Base-by-base conservation (phyloP, 2,113 vertebrate genomes). In the Hystrix brachyura region DNA sequence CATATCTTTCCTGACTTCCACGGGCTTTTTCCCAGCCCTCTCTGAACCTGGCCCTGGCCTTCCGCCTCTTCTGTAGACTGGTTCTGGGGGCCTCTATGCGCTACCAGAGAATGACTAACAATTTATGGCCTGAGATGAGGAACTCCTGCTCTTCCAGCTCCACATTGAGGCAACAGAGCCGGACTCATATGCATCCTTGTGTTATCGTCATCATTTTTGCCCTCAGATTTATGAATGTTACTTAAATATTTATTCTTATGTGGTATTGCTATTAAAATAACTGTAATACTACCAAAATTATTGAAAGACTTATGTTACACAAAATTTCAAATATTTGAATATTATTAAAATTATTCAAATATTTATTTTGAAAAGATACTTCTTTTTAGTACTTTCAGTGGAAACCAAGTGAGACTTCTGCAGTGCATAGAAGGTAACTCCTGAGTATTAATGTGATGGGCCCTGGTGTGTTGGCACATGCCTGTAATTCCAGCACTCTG, bases 281-380 rank as follows among this genome's bases (percentile, higher is more conserved):
- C 23, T 93, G 69, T 53, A 67, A 43, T 46, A 1, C 79, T 55
- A 27, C 53, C 21, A 57, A 81, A 84, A 18, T 43, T 55, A 65
- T 17, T 43, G 11, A 59, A n/a, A n/a, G 82, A 18, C 25, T 29
- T 64, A n/a, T 72, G 62, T 3, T 51, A 8, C 38, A 29, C 51
- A 12, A 25, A 46, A 32, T 80, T 64, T 80, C 29, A 62, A 81
- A 80, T 38, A 38, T 27, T 87, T 81, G 71, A 51, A 80, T 29
- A 9, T 19, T 81, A 34, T 32, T 65, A 51, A 48, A 25, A 71
- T 43, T 72, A 32, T 62, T 85, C 51, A 79, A 71, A 71, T 71
- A 23, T 19, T 57, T 80, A 51, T 80, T 92, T 85, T 86, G 3
- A 60, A 81, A 89, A 43, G 84, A 67, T 92, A n/a, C 4, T 64